A percentile compares a stretch with the other conserved stretches of the same genome.
These are phyloP conservation scores for Synanceia verrucosa DNA, from an alignment of 2,797 vertebrate genomes.

Conservation along the genomic window DNA sequence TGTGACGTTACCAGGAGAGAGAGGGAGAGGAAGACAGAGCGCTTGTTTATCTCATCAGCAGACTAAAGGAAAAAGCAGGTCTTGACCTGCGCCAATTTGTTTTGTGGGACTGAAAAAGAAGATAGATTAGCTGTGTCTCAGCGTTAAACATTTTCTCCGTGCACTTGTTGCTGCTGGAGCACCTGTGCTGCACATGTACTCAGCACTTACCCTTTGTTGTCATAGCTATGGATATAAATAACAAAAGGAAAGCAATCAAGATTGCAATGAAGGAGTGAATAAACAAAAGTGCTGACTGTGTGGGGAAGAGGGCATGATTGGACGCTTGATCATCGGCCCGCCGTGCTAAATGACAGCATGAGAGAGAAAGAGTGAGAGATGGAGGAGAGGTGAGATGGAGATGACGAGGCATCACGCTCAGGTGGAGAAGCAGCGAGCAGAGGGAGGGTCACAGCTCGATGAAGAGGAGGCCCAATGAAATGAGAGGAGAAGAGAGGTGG, in stretches of 20 bases:
- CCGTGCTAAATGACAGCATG: conserved; percentile 58
- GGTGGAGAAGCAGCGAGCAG: conserved; percentile 7
- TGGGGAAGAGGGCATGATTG: conserved; percentile 28
- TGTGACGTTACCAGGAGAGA: conserved; percentile 40
- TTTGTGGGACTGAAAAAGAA: conserved; percentile 43
- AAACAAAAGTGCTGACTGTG: conserved; percentile 59
- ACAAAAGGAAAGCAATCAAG: conserved; percentile 43
- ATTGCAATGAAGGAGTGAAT: conserved; percentile 51
- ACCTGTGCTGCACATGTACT: conserved; percentile 2
- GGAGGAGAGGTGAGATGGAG: conserved; percentile 18
- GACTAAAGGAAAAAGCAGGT: conserved; percentile 51
- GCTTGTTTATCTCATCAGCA: conserved; percentile 73
- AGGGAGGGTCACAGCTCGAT: not conserved
- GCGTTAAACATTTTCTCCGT: conserved; percentile 20
- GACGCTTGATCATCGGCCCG: conserved; percentile 46
- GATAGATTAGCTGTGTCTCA: conserved; percentile 55
- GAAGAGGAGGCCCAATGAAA: conserved; percentile 26
- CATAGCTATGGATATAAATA: conserved; percentile 45
- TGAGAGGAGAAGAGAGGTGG: conserved; percentile 26
- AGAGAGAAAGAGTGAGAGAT: conserved; percentile 35
- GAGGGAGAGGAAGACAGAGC: conserved; percentile 35
- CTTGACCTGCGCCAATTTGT: conserved; percentile 64
- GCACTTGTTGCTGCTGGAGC: conserved; percentile 22
- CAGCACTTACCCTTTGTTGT: conserved; percentile 15
- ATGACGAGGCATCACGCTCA: conserved; percentile 3